A percentile compares a stretch with the other conserved stretches of the same genome.
phyloP scores from a whole-genome alignment of 2,797 vertebrate genomes.

The Crypturellus tataupa region DNA sequence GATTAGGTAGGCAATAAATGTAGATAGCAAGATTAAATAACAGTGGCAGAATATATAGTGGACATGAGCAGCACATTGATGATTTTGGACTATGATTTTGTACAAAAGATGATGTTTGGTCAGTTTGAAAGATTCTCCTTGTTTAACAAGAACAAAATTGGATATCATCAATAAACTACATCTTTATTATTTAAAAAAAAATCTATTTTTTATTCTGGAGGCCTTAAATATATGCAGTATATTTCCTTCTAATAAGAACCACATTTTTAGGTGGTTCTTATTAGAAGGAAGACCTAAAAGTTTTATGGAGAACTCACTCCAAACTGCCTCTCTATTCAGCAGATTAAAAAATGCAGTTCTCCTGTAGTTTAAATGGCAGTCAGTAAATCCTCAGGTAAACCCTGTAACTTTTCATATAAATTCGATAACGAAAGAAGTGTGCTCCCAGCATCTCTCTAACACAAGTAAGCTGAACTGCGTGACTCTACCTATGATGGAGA shows the following conservation, averaged over 20 bases:
- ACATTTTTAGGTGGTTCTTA: background rate
- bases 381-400: constrained; percentile 70
- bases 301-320: background rate
- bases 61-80: background rate
- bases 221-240: background rate
- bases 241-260: background rate
- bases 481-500: constrained; percentile 64
- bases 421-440: constrained; percentile 60
- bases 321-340: constrained; percentile 2
- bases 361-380: constrained; percentile 51
- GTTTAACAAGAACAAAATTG: background rate
- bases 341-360: constrained; percentile 32
- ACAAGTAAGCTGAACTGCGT: constrained; percentile 61
- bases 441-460: constrained; percentile 33
- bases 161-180: background rate
- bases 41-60: background rate
- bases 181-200: background rate
- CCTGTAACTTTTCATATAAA: constrained; percentile 64
- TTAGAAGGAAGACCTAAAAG: background rate
- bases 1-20: background rate
- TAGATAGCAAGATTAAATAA: background rate
- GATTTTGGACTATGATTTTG: constrained; percentile 1
- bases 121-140: background rate
- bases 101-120: background rate
- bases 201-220: background rate